Evolutionary conservation across 1,140 invertebrate species (phyloP).

Genomic region (Lepidurus packardi): DNA sequence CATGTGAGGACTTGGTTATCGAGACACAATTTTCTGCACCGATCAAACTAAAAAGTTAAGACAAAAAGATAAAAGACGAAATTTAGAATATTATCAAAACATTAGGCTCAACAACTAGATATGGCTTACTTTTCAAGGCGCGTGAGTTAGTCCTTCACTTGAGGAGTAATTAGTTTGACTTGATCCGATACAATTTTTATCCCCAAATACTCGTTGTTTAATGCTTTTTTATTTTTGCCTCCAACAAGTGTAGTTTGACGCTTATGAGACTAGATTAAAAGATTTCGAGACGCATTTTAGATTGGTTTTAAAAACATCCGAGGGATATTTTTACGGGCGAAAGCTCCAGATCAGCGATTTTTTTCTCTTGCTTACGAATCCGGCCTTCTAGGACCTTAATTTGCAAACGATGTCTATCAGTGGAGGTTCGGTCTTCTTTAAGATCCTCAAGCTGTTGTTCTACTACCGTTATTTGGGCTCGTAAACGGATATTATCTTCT

Average conservation of each 20-base stretch:
- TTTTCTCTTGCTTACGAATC: constrained; percentile 26
- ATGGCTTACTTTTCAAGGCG: constrained; percentile 24
- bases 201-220: background rate
- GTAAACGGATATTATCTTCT: constrained; percentile 26
- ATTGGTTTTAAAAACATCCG: no score
- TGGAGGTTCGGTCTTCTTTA: constrained; percentile 23
- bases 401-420: constrained; percentile 27
- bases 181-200: background rate
- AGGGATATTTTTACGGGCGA: background rate
- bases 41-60: background rate
- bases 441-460: constrained; percentile 19
- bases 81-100: background rate
- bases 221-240: background rate
- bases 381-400: constrained; percentile 26
- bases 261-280: background rate
- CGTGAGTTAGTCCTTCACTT: background rate
- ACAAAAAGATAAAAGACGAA: background rate
- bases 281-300: background rate
- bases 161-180: background rate
- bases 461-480: background rate
- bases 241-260: background rate
- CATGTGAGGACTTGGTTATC: background rate
- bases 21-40: no score
- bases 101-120: background rate
- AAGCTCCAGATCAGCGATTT: constrained; percentile 25